These are phyloP conservation scores for Castor canadensis DNA, from an alignment of 2,113 vertebrate genomes.

Conservation along the genomic window DNA sequence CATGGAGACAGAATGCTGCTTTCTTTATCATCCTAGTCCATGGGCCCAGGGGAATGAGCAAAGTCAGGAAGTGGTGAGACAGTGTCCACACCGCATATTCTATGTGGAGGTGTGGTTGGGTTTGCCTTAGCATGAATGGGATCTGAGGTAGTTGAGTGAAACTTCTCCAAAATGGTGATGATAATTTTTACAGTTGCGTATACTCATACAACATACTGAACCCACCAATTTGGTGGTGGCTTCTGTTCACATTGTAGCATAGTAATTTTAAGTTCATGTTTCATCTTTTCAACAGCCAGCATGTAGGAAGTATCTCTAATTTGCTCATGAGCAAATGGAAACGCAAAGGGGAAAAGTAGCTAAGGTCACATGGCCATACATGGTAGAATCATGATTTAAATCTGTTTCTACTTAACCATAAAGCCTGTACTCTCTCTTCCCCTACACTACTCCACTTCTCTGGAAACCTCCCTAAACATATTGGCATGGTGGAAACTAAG, in stretches of 20 bases:
- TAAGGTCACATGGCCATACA: neutral
- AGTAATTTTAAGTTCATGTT: neutral
- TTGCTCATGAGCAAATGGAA: neutral
- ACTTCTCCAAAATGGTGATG: neutral
- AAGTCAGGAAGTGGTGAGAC: neutral
- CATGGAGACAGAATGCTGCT: neutral
- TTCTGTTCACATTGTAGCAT: neutral
- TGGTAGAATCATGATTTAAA: neutral
- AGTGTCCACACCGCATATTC: accelerated
- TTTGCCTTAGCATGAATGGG: neutral
- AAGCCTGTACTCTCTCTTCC: too few relatives aligned
- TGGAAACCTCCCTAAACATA: neutral
- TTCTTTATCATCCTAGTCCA: neutral
- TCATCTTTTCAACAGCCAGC: neutral
- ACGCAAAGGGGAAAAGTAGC: neutral
- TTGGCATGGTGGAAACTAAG: neutral
- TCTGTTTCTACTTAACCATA: neutral
- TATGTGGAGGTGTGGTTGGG: neutral
- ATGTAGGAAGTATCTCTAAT: neutral
- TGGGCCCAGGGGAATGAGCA: neutral
- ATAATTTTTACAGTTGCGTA: neutral
- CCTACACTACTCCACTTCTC: neutral
- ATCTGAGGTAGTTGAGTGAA: neutral
- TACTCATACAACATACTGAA: neutral
- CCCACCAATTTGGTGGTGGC: neutral